phyloP scores from a whole-genome alignment of 2,113 vertebrate genomes.

The Poeciliopsis prolifica region DNA sequence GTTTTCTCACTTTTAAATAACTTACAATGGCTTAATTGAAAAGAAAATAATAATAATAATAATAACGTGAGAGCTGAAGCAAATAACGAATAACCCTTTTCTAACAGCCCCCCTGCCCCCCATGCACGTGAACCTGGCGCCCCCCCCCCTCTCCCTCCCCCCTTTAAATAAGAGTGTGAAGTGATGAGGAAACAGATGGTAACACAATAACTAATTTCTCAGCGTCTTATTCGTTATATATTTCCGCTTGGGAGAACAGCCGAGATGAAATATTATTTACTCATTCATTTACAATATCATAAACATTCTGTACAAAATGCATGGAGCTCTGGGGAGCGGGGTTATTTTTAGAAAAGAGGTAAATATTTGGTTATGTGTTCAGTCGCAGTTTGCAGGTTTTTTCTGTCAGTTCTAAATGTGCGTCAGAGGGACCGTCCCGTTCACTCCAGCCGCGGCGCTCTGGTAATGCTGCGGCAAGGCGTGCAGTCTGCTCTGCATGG shows the following conservation, averaged over 20 bases:
- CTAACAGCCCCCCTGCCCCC: background rate
- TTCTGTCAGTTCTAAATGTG: conserved; percentile 86
- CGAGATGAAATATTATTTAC: conserved; percentile 78
- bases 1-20: conserved; percentile 75
- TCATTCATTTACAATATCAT: conserved; percentile 86
- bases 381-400: conserved; percentile 74
- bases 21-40: conserved; percentile 62
- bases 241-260: conserved; percentile 75
- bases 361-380: conserved; percentile 85
- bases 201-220: conserved; percentile 82
- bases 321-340: conserved; percentile 78
- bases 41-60: background rate
- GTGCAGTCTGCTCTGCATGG: conserved; percentile 93
- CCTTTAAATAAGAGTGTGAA: conserved; percentile 72
- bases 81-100: conserved; percentile 28
- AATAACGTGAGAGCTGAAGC: conserved; percentile 57
- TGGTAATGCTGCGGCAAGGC: conserved; percentile 96
- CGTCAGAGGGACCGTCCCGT: conserved; percentile 96
- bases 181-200: conserved; percentile 78
- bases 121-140: conserved; percentile 77
- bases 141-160: conserved; percentile 36
- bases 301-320: conserved; percentile 90
- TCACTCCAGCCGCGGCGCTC: conserved; percentile 91
- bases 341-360: conserved; percentile 84
- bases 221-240: conserved; percentile 76